phyloP scores from a whole-genome alignment of 2,797 vertebrate species.

The Limnodromus scolopaceus region DNA sequence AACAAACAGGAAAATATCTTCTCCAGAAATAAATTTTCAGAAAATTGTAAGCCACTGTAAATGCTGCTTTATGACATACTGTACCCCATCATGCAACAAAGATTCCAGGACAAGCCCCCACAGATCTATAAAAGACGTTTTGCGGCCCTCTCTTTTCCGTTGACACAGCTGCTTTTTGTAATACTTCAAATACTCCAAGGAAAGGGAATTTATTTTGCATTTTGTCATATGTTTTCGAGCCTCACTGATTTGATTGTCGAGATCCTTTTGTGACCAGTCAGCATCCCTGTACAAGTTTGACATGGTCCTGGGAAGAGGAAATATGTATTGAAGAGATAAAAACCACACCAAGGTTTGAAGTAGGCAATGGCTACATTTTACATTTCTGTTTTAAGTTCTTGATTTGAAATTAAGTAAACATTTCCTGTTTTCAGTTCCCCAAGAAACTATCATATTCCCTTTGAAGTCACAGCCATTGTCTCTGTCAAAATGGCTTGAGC shows the following conservation, averaged over 20 bases:
- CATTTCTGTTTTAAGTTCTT: background rate
- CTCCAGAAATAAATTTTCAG: background rate
- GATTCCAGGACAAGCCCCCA: conserved; percentile 83
- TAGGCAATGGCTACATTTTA: background rate
- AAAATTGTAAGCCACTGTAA: background rate
- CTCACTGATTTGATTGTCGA: conserved; percentile 69
- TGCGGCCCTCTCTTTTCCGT: conserved; percentile 76
- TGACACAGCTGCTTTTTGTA: conserved; percentile 78
- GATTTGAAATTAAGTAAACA: background rate
- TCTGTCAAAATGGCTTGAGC: background rate
- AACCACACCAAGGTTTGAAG: background rate
- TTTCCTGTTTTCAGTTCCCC: background rate
- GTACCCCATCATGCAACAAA: conserved; percentile 83
- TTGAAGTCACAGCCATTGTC: background rate
- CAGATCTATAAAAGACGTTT: conserved; percentile 81
- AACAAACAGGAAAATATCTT: background rate
- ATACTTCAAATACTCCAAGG: conserved; percentile 73
- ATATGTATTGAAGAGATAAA: background rate
- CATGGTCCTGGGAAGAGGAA: conserved; percentile 80
- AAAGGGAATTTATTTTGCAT: conserved; percentile 73
- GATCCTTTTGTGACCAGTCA: conserved; percentile 83
- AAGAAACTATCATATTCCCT: background rate
- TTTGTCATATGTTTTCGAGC: conserved; percentile 79
- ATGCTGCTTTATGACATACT: conserved; percentile 31
- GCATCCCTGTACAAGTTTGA: conserved; percentile 80